Conservation (phyloP, 2,888 invertebrate genomes). For the Eristalis tenax region DNA sequence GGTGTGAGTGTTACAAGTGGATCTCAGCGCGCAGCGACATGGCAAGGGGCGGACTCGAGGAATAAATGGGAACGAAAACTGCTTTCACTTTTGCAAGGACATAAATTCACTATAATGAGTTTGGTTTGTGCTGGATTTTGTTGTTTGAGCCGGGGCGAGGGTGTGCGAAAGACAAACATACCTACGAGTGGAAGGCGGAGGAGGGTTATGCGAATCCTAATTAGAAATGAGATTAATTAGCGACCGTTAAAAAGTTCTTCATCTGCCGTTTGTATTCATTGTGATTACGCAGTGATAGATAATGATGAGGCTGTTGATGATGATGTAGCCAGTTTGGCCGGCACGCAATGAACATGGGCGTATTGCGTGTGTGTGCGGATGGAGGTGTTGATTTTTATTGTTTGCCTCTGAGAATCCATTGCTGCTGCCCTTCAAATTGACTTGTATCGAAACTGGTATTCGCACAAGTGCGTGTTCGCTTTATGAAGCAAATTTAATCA, state of each 20-base stretch:
- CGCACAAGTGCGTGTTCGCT: conserved; percentile 18
- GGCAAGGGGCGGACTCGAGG: background rate
- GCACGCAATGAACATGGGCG: conserved; percentile 15
- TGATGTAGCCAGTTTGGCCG: conserved; percentile 35
- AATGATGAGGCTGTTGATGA: conserved; percentile 40
- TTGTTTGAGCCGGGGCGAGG: too few species aligned
- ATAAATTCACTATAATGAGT: conserved; percentile 49
- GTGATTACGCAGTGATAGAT: conserved; percentile 48
- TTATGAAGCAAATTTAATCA: conserved; percentile 55
- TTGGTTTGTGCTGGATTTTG: conserved; percentile 10
- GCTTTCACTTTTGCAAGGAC: conserved; percentile 41
- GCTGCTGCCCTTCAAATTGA: background rate
- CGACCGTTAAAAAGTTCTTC: conserved; percentile 55
- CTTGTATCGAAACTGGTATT: background rate
- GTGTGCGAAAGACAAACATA: background rate
- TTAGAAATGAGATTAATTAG: conserved; percentile 67
- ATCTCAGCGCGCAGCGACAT: background rate
- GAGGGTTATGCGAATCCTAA: conserved; percentile 36
- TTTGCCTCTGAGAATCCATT: background rate
- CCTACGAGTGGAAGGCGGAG: background rate
- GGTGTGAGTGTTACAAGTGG: background rate
- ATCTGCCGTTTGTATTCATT: conserved; percentile 52
- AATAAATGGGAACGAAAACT: conserved; percentile 28
- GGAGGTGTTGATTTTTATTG: conserved; percentile 3
- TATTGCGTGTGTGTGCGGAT: background rate